phyloP scores from a whole-genome alignment of 2,113 vertebrate genomes.

The Marmota flaviventris region DNA sequence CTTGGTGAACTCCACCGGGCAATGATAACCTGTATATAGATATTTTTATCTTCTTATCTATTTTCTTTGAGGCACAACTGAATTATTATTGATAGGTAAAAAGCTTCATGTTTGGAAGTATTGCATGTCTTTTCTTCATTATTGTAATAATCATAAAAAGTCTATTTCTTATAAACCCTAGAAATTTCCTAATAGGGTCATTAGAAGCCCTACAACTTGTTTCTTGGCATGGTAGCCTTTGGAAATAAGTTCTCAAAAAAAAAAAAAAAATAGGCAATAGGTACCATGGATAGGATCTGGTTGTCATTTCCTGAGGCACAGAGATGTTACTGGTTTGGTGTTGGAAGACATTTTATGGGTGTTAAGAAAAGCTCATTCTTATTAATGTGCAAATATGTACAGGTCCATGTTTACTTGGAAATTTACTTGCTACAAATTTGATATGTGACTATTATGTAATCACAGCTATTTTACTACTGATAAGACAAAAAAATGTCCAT shows the following conservation, averaged over 20 bases:
- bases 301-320: neutral
- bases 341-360: neutral
- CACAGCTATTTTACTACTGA: neutral
- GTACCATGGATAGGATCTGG: neutral
- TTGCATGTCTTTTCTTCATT: neutral
- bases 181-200: slow-evolving; percentile 29
- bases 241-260: slow-evolving; percentile 34
- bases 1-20: neutral
- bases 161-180: slow-evolving; percentile 33
- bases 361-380: neutral
- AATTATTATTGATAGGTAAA: neutral
- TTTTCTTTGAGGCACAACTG: neutral
- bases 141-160: neutral
- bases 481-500: neutral
- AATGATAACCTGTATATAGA: neutral
- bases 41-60: neutral
- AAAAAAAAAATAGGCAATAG: neutral
- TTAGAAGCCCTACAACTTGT: neutral
- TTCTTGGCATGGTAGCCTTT: neutral
- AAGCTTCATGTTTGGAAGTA: neutral
- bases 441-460: neutral
- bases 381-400: neutral
- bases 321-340: neutral
- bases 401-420: neutral
- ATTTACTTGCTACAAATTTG: neutral